Conservation (phyloP, 1,140 invertebrate genomes). For the Matsumurasca onukii region DNA sequence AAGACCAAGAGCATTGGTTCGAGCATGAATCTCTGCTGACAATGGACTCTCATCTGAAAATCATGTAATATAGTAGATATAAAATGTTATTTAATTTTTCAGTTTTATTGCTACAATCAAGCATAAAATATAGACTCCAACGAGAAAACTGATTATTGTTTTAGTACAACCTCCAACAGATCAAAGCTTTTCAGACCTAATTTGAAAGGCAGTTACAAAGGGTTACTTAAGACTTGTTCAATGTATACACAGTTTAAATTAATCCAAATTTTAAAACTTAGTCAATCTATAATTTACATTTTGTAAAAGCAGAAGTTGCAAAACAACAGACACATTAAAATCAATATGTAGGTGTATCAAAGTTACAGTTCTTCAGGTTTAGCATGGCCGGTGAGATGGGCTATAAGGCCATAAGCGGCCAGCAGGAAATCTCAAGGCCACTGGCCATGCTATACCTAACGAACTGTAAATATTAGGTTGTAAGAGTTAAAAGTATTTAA, state of each 20-base stretch:
- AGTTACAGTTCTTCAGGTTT: too few species aligned
- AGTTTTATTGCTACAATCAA: neutral
- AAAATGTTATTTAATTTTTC: neutral
- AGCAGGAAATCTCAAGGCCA: too few species aligned
- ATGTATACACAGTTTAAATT: too few species aligned
- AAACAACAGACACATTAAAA: too few species aligned
- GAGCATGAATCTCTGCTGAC: slow-evolving; percentile 18
- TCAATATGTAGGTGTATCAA: too few species aligned
- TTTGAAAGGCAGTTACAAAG: neutral
- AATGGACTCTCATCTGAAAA: slow-evolving; percentile 19
- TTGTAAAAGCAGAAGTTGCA: too few species aligned
- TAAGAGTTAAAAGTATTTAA: neutral
- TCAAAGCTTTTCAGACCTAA: neutral
- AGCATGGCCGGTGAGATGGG: too few species aligned
- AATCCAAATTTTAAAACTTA: too few species aligned
- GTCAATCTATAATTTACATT: too few species aligned
- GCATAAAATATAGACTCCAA: neutral
- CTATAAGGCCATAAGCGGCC: too few species aligned
- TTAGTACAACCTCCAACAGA: neutral
- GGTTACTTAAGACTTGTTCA: neutral
- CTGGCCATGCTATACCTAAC: too few species aligned
- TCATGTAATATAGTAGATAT: neutral
- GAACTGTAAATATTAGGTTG: too few species aligned
- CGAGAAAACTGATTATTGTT: neutral
- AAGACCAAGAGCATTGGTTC: slow-evolving; percentile 20